phyloP scores from a whole-genome alignment of 2,888 invertebrate genomes.

The Leptopterna dolabrata region DNA sequence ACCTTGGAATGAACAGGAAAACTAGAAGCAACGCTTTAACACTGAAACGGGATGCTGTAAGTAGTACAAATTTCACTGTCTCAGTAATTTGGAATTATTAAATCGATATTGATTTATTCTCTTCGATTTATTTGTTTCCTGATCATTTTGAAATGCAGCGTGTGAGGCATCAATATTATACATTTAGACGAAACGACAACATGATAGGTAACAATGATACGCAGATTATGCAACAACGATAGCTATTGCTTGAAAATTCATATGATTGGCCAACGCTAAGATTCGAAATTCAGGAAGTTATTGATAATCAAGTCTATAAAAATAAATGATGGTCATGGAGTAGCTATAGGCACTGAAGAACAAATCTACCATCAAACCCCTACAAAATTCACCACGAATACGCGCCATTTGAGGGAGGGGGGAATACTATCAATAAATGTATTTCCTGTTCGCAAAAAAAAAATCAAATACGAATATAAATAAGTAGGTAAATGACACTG shows the following conservation, averaged over 20 bases:
- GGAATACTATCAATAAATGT: background rate
- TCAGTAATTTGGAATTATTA: too few relatives aligned
- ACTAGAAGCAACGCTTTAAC: too few relatives aligned
- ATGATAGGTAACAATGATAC: background rate
- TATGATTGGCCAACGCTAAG: background rate
- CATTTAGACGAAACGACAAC: too few relatives aligned
- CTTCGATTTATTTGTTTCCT: too few relatives aligned
- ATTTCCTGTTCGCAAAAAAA: background rate
- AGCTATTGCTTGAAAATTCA: background rate
- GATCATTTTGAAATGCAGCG: too few relatives aligned
- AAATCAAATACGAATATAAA: background rate
- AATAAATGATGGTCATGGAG: background rate
- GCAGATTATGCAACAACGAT: background rate
- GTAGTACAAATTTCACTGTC: too few relatives aligned
- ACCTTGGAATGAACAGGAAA: too few relatives aligned
- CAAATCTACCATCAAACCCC: background rate
- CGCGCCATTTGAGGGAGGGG: background rate
- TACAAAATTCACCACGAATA: background rate
- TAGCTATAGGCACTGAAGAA: background rate
- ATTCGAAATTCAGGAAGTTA: background rate
- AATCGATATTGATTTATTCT: too few relatives aligned
- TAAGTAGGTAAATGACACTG: background rate
- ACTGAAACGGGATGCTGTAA: too few relatives aligned
- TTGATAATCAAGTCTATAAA: background rate
- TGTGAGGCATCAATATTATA: too few relatives aligned